Evolutionary conservation across 2,888 invertebrate genomes (phyloP), one percentile per base, ranked within the genome.

Genomic region (Keiferia lycopersicella): DNA sequence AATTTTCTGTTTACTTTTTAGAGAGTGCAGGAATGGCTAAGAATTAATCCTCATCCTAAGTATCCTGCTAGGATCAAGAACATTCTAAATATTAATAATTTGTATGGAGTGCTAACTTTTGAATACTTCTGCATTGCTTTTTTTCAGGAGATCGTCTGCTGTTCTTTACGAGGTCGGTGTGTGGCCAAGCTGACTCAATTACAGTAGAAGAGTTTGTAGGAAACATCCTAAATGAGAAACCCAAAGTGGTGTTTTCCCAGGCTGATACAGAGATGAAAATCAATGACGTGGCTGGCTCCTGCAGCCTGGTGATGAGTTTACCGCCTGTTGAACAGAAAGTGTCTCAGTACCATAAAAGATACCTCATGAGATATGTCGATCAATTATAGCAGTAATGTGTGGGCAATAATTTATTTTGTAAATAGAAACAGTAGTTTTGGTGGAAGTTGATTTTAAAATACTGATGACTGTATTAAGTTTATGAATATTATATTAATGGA

Each of bases 241-340:
- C 80, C 0, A 73, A 68, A 56, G 63, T 83, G 0, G 16, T 87
- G 0, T 82, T 78, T 76, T 70, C 75, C 10, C 65, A 79, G 1
- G 64, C 68, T 0, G 71, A 78, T 0, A 67, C 73, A 0, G 63
- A 68, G 0, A 69, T 82, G 41, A 79, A 75, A 53, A 73, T 89
- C 0, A 87, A 88, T 61, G 83, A 87, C 18, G 82, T 81, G 0
- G 80, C 86, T 1, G 89, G 90, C 0, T 79, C 78, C 0, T 84
- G 84, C 63, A 64, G 78, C 0, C 58, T 91, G 1, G 77, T 84
- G 0, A 68, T 82, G 71, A 56, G 67, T 0, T 68, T 75, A 14
- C 87, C 86, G 0, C 81, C 81, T 0, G n/a, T 81, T 0, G 63
- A 70, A 8, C 73, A 72, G 2, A 71, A 73, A 0, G 64, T 79